phyloP scores from a whole-genome alignment of 2,797 vertebrate species.

The Gymnothorax reevesii region DNA sequence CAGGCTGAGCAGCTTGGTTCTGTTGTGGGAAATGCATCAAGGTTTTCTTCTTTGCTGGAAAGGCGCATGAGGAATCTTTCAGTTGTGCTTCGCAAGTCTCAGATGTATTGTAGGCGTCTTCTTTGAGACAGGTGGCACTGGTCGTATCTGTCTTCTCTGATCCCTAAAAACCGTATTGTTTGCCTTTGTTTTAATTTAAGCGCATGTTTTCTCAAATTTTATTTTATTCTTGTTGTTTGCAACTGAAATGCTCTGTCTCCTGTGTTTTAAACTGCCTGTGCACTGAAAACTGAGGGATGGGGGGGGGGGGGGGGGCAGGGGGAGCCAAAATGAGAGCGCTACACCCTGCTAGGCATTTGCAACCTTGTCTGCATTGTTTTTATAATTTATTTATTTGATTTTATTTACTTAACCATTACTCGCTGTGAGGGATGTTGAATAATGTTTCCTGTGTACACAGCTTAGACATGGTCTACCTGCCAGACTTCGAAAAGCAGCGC shows the following conservation, averaged over 20 bases:
- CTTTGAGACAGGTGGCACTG: background rate
- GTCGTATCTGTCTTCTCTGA: background rate
- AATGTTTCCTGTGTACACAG: constrained; percentile 57
- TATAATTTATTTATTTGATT: background rate
- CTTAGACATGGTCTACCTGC: constrained; percentile 53
- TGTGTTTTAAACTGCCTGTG: background rate
- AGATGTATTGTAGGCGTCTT: background rate
- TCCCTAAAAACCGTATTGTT: background rate
- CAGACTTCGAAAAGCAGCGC: constrained; percentile 49
- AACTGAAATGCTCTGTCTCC: background rate
- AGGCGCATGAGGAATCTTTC: background rate
- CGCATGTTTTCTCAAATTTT: background rate
- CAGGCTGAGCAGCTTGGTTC: background rate
- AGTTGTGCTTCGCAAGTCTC: background rate
- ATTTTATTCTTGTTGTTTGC: background rate
- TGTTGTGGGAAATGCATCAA: background rate
- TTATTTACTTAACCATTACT: background rate
- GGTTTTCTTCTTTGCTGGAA: background rate
- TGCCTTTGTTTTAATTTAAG: background rate
- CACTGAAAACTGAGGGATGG: background rate
- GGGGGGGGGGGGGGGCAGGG: background rate
- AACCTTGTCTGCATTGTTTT: constrained; percentile 28
- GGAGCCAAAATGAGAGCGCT: background rate
- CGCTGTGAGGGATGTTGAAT: constrained; percentile 48
- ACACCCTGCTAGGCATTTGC: background rate